Conservation (phyloP, 2,113 vertebrate species). For the Pseudorasbora parva region DNA sequence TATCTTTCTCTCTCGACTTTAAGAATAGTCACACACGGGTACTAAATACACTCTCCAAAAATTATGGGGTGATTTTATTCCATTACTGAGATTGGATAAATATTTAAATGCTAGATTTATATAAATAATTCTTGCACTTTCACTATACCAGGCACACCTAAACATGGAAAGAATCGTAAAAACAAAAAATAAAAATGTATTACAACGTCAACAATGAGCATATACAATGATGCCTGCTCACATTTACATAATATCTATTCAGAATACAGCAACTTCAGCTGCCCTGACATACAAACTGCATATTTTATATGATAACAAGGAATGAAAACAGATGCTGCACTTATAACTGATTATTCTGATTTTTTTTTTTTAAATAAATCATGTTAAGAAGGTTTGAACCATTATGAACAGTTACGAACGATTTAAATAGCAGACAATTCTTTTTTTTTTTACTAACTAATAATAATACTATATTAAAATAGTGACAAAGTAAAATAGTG, state of each 20-base stretch:
- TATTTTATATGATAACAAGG: neutral
- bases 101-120: too few species aligned
- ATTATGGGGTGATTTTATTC: neutral
- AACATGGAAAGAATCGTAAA: too few species aligned
- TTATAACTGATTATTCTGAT: neutral
- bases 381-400: too few species aligned
- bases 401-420: too few species aligned
- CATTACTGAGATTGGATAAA: neutral
- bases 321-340: neutral
- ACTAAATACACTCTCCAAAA: neutral
- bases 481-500: too few species aligned
- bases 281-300: neutral
- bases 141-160: neutral
- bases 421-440: too few species aligned
- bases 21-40: neutral
- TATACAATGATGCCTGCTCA: neutral
- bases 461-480: neutral
- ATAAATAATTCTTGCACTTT: neutral
- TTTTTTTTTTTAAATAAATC: too few species aligned
- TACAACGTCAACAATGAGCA: neutral
- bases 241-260: slow-evolving; percentile 7
- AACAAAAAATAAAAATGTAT: too few species aligned
- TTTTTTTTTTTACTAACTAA: neutral
- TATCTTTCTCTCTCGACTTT: neutral
- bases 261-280: neutral